These are phyloP conservation scores for Cercopithecus diana DNA, from an alignment of 2,797 vertebrate species.

Conservation along the genomic window DNA sequence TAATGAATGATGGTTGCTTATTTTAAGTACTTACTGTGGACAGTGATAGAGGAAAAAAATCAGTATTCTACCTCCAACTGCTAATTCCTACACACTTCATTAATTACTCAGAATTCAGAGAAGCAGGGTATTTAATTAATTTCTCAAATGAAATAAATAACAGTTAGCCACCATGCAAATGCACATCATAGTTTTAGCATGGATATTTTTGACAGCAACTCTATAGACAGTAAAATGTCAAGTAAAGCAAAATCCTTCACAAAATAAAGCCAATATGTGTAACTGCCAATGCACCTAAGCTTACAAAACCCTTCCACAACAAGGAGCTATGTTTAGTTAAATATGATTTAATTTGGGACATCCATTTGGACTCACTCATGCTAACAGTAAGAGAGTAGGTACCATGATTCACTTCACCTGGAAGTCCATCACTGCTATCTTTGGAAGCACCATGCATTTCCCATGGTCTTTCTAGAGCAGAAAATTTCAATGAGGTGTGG, in stretches of 20 bases:
- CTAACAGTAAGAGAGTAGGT: not conserved
- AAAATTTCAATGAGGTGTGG: not conserved
- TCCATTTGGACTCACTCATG: not conserved
- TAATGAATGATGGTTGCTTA: slow-evolving; percentile 32
- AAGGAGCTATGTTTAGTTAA: not conserved
- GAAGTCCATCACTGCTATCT: not conserved
- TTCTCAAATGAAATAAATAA: slow-evolving; percentile 64
- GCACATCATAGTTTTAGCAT: not conserved
- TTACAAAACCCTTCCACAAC: not conserved
- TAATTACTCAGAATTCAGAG: slow-evolving; percentile 69
- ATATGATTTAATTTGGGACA: not conserved
- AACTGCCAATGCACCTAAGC: not conserved
- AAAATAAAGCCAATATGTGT: not conserved
- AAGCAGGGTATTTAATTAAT: slow-evolving; percentile 61
- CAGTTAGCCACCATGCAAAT: slow-evolving; percentile 7
- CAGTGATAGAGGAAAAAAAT: not conserved
- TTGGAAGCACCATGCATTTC: not conserved
- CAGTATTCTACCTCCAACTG: slow-evolving; percentile 43
- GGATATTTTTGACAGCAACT: not conserved
- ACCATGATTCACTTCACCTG: not conserved
- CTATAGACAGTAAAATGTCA: not conserved
- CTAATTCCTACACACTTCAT: slow-evolving; percentile 62
- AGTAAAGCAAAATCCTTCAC: not conserved
- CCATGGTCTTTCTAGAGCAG: not conserved
- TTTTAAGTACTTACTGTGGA: slow-evolving; percentile 32